Percentiles rank a stretch among this genome's conserved stretches.
phyloP scores from a whole-genome alignment of 2,888 invertebrate species.

The Spilosoma lubricipeda region DNA sequence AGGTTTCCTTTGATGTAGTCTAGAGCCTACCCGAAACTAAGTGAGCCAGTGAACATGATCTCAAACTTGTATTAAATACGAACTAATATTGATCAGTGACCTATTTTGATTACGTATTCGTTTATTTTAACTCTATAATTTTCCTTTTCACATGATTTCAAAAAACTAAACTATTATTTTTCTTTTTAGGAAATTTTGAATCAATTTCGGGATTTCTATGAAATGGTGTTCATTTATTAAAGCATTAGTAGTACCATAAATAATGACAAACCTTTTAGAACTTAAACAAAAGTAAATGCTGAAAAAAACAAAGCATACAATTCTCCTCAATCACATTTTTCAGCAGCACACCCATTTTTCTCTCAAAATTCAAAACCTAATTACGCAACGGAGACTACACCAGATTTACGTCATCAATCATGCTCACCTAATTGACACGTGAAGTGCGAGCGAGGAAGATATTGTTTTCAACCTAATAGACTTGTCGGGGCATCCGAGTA shows the following conservation, averaged over 20 bases:
- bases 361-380: constrained; percentile 47
- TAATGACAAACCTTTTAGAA: neutral
- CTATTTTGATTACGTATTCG: neutral
- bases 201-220: no score
- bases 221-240: neutral
- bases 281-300: neutral
- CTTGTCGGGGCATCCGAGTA: constrained; percentile 67
- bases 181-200: neutral
- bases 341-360: constrained; percentile 9
- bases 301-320: neutral
- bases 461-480: constrained; percentile 74
- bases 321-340: neutral
- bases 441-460: constrained; percentile 59
- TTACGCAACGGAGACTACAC: constrained; percentile 41
- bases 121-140: neutral
- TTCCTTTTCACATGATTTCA: neutral
- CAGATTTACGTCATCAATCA: constrained; percentile 66
- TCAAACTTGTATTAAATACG: neutral
- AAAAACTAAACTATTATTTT: neutral
- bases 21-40: neutral
- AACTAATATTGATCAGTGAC: neutral
- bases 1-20: neutral
- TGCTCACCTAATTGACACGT: constrained; percentile 70
- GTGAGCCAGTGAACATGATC: neutral
- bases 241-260: neutral